These are phyloP conservation scores for Macrosiphum euphorbiae DNA, from an alignment of 2,888 invertebrate genomes.

Conservation along the genomic window DNA sequence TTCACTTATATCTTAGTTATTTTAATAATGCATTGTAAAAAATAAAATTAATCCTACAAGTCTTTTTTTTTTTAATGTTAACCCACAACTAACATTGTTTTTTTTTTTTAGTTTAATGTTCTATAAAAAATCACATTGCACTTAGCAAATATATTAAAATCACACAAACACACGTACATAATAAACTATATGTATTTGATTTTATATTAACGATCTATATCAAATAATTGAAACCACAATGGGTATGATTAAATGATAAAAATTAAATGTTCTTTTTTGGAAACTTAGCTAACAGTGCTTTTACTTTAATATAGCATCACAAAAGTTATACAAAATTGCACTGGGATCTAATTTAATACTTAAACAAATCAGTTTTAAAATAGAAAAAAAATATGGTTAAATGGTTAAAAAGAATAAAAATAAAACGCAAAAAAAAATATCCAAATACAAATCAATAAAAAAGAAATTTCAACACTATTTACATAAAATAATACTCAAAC, in stretches of 20 bases:
- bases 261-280: conserved; percentile 49
- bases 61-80: conserved; percentile 22
- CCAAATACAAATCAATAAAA: conserved; percentile 33
- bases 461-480: conserved; percentile 28
- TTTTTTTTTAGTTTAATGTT: not conserved
- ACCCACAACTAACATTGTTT: conserved; percentile 21
- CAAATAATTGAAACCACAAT: conserved; percentile 49
- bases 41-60: conserved; percentile 22
- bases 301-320: conserved; percentile 54
- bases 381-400: conserved; percentile 51
- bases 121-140: conserved; percentile 46
- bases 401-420: conserved; percentile 54
- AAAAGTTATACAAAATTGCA: conserved; percentile 61
- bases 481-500: conserved; percentile 13
- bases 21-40: conserved; percentile 23
- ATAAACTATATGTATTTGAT: conserved; percentile 52
- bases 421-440: conserved; percentile 46
- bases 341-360: conserved; percentile 54
- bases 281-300: conserved; percentile 55
- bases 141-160: conserved; percentile 49
- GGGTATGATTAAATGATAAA: conserved; percentile 18
- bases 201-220: conserved; percentile 44
- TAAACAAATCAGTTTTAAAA: conserved; percentile 55
- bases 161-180: conserved; percentile 25
- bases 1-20: not conserved